Conservation (phyloP, 2,113 vertebrate genomes). For the Sciurus niger region DNA sequence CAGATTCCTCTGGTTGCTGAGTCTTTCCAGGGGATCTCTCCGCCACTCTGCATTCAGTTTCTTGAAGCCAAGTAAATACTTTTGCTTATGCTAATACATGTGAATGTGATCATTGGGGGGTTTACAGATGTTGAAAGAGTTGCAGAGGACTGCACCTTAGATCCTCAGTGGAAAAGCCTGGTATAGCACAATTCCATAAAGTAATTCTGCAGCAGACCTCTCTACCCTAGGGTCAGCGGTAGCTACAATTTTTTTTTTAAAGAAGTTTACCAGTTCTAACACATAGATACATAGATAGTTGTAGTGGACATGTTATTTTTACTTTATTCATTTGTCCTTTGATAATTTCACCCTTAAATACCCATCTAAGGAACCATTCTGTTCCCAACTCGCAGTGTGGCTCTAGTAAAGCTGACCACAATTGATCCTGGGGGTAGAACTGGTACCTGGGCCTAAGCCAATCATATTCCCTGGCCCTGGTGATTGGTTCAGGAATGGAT, state of each 20-base stretch:
- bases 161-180: neutral
- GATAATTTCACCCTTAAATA: neutral
- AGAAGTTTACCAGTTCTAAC: neutral
- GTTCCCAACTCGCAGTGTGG: neutral
- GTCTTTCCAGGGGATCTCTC: neutral
- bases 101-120: neutral
- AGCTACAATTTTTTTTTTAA: neutral
- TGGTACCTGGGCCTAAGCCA: neutral
- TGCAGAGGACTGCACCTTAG: neutral
- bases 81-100: constrained; percentile 15
- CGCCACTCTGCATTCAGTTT: neutral
- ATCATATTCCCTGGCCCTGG: neutral
- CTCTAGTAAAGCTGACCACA: constrained; percentile 5
- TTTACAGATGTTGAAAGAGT: neutral
- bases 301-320: neutral
- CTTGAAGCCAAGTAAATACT: constrained; percentile 5
- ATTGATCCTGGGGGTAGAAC: neutral
- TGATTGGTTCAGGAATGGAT: neutral
- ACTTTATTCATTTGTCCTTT: neutral
- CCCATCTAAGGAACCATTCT: neutral
- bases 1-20: neutral
- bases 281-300: neutral
- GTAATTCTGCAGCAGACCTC: neutral
- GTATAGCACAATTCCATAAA: neutral
- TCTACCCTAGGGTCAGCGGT: neutral